Conservation (phyloP, 1,140 invertebrate genomes). For the Callitettix versicolor region DNA sequence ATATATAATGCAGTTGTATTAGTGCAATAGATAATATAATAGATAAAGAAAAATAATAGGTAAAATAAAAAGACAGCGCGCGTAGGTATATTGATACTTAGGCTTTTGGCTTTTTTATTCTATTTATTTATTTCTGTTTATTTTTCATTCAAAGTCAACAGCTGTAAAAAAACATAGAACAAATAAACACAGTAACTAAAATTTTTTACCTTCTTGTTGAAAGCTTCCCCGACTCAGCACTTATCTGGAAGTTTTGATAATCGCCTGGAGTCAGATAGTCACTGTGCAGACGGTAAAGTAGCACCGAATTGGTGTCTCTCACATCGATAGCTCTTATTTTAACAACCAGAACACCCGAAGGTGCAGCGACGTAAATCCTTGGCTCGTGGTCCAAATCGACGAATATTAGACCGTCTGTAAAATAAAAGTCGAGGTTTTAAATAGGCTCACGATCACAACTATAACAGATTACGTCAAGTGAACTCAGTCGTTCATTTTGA, state of each 20-base stretch:
- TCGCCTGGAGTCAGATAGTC: conserved; percentile 3
- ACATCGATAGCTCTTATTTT: conserved; percentile 9
- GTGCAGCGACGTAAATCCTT: conserved; percentile 13
- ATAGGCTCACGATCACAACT: no score
- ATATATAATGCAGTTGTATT: no score
- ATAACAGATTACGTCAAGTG: no score
- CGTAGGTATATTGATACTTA: no score
- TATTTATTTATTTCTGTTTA: no score
- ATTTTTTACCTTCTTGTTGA: conserved; percentile 12
- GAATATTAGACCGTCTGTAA: conserved; percentile 13
- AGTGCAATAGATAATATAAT: no score
- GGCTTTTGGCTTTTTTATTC: no score
- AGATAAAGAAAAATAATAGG: no score
- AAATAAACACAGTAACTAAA: not conserved
- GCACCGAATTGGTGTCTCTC: not conserved
- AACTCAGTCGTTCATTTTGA: no score
- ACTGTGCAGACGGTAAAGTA: conserved; percentile 6
- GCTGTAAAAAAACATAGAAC: not conserved
- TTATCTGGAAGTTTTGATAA: conserved; percentile 15
- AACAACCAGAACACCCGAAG: conserved; percentile 13
- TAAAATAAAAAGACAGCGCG: no score
- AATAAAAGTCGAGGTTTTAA: not conserved
- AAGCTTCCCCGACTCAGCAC: conserved; percentile 14
- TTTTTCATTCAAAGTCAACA: no score
- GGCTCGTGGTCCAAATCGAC: conserved; percentile 15